A percentile compares a stretch with the other conserved stretches of the same genome.
Conservation (phyloP, 1,140 invertebrate genomes). For the Hyles euphorbiae region DNA sequence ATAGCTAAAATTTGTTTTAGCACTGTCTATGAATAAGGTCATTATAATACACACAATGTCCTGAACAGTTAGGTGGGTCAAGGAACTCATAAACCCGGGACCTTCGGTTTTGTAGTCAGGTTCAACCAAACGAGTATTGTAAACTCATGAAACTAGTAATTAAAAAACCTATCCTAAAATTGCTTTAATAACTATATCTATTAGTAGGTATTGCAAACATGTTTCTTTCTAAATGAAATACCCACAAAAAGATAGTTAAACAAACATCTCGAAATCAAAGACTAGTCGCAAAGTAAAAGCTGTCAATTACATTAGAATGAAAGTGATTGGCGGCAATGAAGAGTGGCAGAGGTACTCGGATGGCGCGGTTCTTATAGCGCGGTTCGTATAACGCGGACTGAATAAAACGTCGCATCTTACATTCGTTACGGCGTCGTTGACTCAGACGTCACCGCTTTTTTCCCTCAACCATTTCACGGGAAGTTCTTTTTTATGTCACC, state of each 20-base stretch:
- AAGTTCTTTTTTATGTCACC: slow-evolving; percentile 34
- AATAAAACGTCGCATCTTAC: slow-evolving; percentile 32
- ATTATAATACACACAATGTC: too few relatives aligned
- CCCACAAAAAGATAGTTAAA: slow-evolving; percentile 10
- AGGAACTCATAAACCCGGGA: too few relatives aligned
- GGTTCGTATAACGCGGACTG: slow-evolving; percentile 21
- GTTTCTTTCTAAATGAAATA: neutral
- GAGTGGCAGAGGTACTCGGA: slow-evolving; percentile 31
- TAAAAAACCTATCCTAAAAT: too few relatives aligned
- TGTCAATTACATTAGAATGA: slow-evolving; percentile 30
- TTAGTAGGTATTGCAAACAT: too few relatives aligned
- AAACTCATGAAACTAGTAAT: too few relatives aligned
- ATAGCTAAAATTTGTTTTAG: too few relatives aligned
- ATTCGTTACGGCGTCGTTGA: slow-evolving; percentile 24
- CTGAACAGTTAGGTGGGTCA: too few relatives aligned
- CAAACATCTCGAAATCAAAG: neutral
- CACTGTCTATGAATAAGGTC: too few relatives aligned
- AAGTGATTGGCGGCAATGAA: slow-evolving; percentile 35
- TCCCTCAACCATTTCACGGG: slow-evolving; percentile 29
- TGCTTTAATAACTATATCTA: too few relatives aligned
- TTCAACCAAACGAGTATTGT: too few relatives aligned
- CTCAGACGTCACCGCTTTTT: slow-evolving; percentile 28
- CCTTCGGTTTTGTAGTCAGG: too few relatives aligned
- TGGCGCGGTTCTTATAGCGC: too few relatives aligned
- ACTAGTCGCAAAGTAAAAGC: slow-evolving; percentile 7